Base-by-base conservation (phyloP, 2,888 invertebrate genomes). In the Sminthurides aquaticus region DNA sequence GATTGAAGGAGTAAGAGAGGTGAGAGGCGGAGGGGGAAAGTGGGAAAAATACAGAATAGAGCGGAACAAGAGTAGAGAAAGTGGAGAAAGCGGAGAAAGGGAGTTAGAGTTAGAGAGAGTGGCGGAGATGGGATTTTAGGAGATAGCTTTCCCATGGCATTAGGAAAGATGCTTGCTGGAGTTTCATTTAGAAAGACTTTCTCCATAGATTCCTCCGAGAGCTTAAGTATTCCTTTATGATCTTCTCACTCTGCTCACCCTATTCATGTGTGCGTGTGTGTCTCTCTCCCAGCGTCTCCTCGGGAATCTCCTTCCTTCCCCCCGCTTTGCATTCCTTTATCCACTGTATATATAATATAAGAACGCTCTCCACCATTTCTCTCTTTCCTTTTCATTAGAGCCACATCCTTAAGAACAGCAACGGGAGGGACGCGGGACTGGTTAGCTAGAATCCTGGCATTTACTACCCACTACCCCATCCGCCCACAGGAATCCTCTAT, bases 151-250 rank as follows among this genome's bases (percentile, higher is more conserved):
- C 43, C 15, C 43, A 11, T n/a, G n/a, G n/a, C n/a, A n/a, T n/a
- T n/a, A n/a, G n/a, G n/a, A n/a, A n/a, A n/a, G n/a, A n/a, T n/a
- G n/a, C n/a, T n/a, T n/a, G n/a, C n/a, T 11, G 43, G 43, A 34
- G 43, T 34, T 15, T 34, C 43, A 34, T 34, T 34, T 34, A 5
- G 15, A 5, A 5, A 34, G 43, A 34, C 43, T 15, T 5, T 15
- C 43, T 5, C 15, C 43, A 34, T 34, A 34, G 43, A 34, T 34
- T 15, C 43, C 5, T 11, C 43, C 8, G 8, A 52, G 11, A 20
- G 52, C 52, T 52, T 52, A 52, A 52, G 52, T 52, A 52, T 52
- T 52, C 52, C 52, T 52, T 52, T 52, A 52, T 52, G 52, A 18
- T 52, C 43, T 34, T 34, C 43, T 34, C 43, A 34, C 43, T 34